Evolutionary conservation across 64 coral and sea anemone genomes (phyloP), one percentile per base, ranked within the genome.

Genomic region (Stichodactyla helianthus): DNA sequence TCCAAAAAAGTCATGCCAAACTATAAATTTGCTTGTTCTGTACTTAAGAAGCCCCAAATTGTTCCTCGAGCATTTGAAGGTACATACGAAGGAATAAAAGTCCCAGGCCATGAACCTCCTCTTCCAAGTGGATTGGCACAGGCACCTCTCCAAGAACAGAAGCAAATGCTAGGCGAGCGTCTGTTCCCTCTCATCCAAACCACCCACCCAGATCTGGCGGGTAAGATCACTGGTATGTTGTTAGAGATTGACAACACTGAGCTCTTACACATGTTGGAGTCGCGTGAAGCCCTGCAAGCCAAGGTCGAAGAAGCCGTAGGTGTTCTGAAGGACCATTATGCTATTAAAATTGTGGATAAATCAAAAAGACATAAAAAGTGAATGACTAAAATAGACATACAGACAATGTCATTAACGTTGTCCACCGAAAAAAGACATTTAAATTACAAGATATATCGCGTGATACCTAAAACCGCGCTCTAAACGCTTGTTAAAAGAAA

Each of bases 211-310:
- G 93, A 95, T 0, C 74, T 95, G 18, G 96, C 93, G 85, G 93
- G 93, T 26, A 91, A 98, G 55, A 98, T 95, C 74, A 95, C 93
- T 78, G 96, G 93, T 17, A 94, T 95, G 93, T 63, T 98, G 90
- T 54, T 98, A 84, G 96, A 98, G 85, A 98, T 93, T 51, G 96
- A 98, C 53, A 98, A 98, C 88, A 87, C 90, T 6, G 95, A 98
- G 89, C 60, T 98, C 58, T 82, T 98, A 12, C 92, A 98, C 85
- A 92, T 98, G 90, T 50, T 98, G 78, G 96, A 95, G 90, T 98
- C 93, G 0, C 85, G 71, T 50, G 96, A 98, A 59, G 93, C 93
- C 10, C 59, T 98, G 6, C 20, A 77, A 27, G 86, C 90, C 67
- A 98, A 98, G 71, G 93, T 92, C 23, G 90, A 96, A 20, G 94